Evolutionary conservation across 2,797 vertebrate genomes (phyloP), one percentile per base, ranked within the genome.

Genomic region (Falco peregrinus): DNA sequence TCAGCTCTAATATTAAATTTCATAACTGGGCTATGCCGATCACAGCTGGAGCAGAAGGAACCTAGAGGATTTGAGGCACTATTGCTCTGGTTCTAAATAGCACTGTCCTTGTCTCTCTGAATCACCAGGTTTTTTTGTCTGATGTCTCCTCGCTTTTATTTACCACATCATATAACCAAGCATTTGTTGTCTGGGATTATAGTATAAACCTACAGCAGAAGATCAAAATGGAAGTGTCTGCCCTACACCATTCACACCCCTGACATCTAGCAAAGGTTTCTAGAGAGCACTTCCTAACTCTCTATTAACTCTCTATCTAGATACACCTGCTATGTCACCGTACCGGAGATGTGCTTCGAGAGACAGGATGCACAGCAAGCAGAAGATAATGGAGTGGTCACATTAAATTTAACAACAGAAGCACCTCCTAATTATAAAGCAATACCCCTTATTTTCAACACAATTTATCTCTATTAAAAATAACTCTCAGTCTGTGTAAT

Each of bases 401-500:
- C 39, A 76, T 83, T 78, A 71, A 81, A 86, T 61, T 75, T 60
- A 92, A 84, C 64, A 91, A 68, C 26, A 94, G 35, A 91, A 88
- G 22, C 18, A 53, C 25, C 28, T 93, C 47, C 39, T 67, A 73
- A 89, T 84, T 83, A 43, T 47, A 82, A 93, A 87, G 41, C 35
- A 92, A 80, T 50, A 92, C 29, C 20, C 18, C 14, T 76, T 81
- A 59, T 61, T 74, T 90, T 84, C 69, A 82, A 65, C 25, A 84
- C 21, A 78, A 8, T 63, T 83, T 63, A 48, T 75, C n/a, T 74
- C 53, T 78, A 59, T 80, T 65, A 68, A 86, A 89, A 93, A 56
- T 59, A 93, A 69, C 11, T 59, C 70, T 33, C 54, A 57, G 14
- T 68, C 83, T 73, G 20, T 45, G 54, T 63, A 73, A 86, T 65